These are phyloP conservation scores for Callimorpha dominula DNA, from an alignment of 2,888 invertebrate genomes.

Conservation along the genomic window DNA sequence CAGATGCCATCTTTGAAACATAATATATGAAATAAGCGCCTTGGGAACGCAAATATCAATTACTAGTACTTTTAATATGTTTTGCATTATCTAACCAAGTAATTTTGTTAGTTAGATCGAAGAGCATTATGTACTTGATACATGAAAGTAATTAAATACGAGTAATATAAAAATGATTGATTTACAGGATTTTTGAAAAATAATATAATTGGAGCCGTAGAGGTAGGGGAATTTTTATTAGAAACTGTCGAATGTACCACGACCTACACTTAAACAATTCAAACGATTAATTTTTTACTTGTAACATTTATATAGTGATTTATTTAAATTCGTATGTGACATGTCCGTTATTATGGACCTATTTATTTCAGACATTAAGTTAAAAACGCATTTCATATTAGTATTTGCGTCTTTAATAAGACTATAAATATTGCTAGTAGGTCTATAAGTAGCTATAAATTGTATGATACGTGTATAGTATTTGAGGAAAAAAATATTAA, in stretches of 20 bases:
- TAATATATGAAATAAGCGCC: constrained; percentile 56
- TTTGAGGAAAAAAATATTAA: background rate
- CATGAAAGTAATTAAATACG: constrained; percentile 34
- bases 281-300: constrained; percentile 62
- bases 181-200: constrained; percentile 50
- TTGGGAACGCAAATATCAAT: constrained; percentile 52
- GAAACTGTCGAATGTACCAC: constrained; percentile 72
- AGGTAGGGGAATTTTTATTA: constrained; percentile 63
- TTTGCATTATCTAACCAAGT: constrained; percentile 44
- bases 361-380: background rate
- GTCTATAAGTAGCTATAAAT: background rate
- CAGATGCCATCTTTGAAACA: constrained; percentile 43
- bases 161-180: constrained; percentile 34
- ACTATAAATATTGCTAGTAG: no score
- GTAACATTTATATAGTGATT: constrained; percentile 26
- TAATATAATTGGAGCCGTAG: constrained; percentile 40
- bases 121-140: constrained; percentile 14
- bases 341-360: background rate
- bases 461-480: background rate
- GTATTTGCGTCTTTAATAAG: no score
- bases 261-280: constrained; percentile 74
- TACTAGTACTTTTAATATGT: constrained; percentile 48
- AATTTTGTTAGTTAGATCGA: constrained; percentile 41
- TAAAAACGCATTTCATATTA: background rate
- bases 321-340: constrained; percentile 7